These are phyloP conservation scores for Corythornis vintsioides DNA, from an alignment of 2,113 vertebrate genomes.

Conservation along the genomic window DNA sequence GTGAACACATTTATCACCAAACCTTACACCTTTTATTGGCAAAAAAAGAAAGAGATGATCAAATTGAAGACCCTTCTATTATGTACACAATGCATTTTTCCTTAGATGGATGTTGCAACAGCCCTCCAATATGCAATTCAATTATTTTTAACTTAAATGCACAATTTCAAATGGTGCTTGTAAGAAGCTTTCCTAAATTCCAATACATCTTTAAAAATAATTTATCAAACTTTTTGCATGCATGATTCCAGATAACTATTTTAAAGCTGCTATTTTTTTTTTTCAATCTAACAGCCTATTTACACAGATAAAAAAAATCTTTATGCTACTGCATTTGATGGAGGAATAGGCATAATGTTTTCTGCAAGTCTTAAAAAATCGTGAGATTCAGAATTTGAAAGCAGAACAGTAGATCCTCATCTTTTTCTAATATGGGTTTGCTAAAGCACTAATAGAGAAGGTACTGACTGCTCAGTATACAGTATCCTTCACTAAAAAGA, in stretches of 20 bases:
- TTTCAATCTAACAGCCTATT: not conserved
- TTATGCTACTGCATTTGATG: not conserved
- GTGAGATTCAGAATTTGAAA: not conserved
- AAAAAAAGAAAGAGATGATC: not conserved
- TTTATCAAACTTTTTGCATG: not conserved
- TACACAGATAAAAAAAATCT: not conserved
- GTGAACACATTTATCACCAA: not conserved
- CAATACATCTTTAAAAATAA: not conserved
- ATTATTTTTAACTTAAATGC: not conserved
- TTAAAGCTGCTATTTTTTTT: not conserved
- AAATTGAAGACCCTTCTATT: not conserved
- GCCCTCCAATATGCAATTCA: not conserved
- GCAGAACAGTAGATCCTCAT: not conserved
- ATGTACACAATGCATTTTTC: accelerated
- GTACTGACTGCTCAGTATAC: not conserved
- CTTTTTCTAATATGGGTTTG: not conserved
- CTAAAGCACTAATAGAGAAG: not conserved
- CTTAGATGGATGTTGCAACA: not conserved
- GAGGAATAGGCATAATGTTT: not conserved
- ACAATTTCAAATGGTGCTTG: not conserved
- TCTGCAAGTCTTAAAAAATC: not conserved
- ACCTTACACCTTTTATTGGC: not conserved
- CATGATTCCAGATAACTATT: not conserved
- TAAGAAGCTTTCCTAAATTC: not conserved
- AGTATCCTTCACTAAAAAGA: not conserved